Evolutionary conservation across 2,113 vertebrate species (phyloP), one percentile per base, ranked within the genome.

Genomic region (Dendrocopos noguchii): DNA sequence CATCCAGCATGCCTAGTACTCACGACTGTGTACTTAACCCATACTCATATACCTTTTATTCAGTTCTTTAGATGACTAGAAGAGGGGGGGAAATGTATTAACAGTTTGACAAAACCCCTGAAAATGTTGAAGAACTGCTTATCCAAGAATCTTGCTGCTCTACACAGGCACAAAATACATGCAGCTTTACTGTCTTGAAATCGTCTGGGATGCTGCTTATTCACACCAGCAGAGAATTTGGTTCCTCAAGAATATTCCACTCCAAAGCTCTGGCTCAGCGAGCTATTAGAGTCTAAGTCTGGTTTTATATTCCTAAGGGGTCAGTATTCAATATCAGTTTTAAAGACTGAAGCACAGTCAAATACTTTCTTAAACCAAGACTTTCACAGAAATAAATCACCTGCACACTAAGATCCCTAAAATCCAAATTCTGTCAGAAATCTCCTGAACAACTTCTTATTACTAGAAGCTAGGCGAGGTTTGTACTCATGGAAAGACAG

Each of bases 1-100:
- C 92, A 95, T 66, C 36, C 88, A 71, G 60, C 97, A 97, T 97
- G 96, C 64, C 87, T 84, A 77, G 68, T 81, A 77, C 5, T 88
- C 91, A 96, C 75, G 60, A 80, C 88, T 28, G 33, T 75, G 57
- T 65, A 77, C 67, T 80, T 60, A 95, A 67, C 20, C 24, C 84
- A 42, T 39, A 76, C 66, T 81, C 73, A 87, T 94, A 90, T 98
- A 98, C 98, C 98, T 98, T 97, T 97, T 97, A 97, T 98, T 98
- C 95, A 98, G 94, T 94, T 98, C 98, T 92, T 98, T 97, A 87
- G 98, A 98, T 12, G 97, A 97, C 98, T 98, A 92, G 74, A 91
- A 18, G 65, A 96, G 56, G 70, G 59, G 93, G 87, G 93, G 33
- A 97, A 28, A 80, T 12, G 16, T 84, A 82, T 98, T 97, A 98